Evolutionary conservation across 2,113 vertebrate species (phyloP), one percentile per base, ranked within the genome.

Genomic region (Chaetura pelagica): DNA sequence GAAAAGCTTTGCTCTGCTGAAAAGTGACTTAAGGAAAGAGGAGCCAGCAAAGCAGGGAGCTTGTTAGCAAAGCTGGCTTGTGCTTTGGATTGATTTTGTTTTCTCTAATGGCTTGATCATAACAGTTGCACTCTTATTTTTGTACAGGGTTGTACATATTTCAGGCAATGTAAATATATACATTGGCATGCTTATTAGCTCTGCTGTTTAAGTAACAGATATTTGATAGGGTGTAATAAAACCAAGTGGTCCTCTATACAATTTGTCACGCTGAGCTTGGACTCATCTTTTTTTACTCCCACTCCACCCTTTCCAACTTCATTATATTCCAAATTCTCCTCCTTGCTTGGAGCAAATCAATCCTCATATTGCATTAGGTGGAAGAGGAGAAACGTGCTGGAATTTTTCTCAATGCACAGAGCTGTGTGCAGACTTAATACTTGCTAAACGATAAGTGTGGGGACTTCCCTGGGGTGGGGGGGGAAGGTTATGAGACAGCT

Each of bases 251-350:
- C 94, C 78, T 79, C 91, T 96, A 73, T 96, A 97, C 96, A 91
- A 93, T 96, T 97, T 95, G 94, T 97, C 96, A 96, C 95, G 94
- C 96, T 95, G 95, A 91, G 96, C 94, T 96, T 97, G 94, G 95
- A 97, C 95, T 97, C 95, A 97, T 97, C 96, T 92, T 95, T 96
- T 96, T 93, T 87, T 94, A 95, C 96, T 97, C 96, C 95, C 95
- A 95, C 91, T 97, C 96, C 94, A 93, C 93, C 94, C 94, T 87
- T 96, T 84, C 94, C 96, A 95, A 73, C 91, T 95, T 96, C 96
- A 95, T 96, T 96, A 95, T 96, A 96, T 95, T 97, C 94, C 96
- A 97, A 95, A 90, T 77, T 90, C 85, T 96, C 86, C 94, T 96
- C 93, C 94, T 96, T 13, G 94, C 95, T 96, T 95, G 96, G 94